A percentile compares a stretch with the other conserved stretches of the same genome.
phyloP scores from a whole-genome alignment of 2,888 invertebrate genomes.

The Drosophila yooni region DNA sequence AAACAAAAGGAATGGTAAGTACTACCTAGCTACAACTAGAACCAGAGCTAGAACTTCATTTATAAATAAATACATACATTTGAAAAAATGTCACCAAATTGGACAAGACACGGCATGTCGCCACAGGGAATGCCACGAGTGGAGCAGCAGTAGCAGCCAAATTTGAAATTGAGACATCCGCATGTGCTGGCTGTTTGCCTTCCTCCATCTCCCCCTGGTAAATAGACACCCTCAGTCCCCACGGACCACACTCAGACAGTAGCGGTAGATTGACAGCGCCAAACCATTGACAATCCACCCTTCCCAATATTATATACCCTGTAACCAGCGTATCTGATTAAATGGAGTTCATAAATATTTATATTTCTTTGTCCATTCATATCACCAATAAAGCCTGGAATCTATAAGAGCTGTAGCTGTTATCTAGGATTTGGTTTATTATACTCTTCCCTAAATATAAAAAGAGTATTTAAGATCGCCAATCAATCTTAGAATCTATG shows the following conservation, averaged over 20 bases:
- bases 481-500: neutral
- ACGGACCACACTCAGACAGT: neutral
- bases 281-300: slow-evolving; percentile 30
- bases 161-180: slow-evolving; percentile 75
- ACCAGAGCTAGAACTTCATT: slow-evolving; percentile 4
- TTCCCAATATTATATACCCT: slow-evolving; percentile 10
- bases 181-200: slow-evolving; percentile 27
- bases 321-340: neutral
- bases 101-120: slow-evolving; percentile 45
- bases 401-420: neutral
- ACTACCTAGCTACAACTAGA: neutral
- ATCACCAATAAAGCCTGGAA: neutral
- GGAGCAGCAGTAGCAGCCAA: slow-evolving; percentile 49
- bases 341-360: neutral
- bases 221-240: neutral
- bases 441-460: neutral
- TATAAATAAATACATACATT: slow-evolving; percentile 25
- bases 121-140: slow-evolving; percentile 50
- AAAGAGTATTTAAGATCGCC: neutral
- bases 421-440: neutral
- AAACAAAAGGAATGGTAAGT: slow-evolving; percentile 87
- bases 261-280: slow-evolving; percentile 66
- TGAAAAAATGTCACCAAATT: slow-evolving; percentile 44
- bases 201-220: neutral
- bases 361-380: neutral